A percentile compares a stretch with the other conserved stretches of the same genome.
These are phyloP conservation scores for Porites divaricata DNA, from an alignment of 92 coral and sea anemone species.

Conservation along the genomic window DNA sequence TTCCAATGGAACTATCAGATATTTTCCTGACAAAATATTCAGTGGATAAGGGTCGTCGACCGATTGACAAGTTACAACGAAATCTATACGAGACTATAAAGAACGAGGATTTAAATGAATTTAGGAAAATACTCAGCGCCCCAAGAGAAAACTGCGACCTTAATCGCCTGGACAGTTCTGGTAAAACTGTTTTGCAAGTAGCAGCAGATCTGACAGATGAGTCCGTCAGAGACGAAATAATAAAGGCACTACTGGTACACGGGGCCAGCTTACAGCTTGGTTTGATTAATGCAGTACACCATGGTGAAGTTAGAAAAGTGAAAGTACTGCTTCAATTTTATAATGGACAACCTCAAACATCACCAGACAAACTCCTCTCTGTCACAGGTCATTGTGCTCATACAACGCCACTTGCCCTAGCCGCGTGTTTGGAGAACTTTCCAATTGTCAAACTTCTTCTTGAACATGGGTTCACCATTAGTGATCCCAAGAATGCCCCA, in stretches of 20 bases:
- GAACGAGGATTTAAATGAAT: conserved; percentile 12
- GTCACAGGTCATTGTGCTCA: conserved; percentile 1
- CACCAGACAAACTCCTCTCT: not conserved
- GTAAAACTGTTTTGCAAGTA: conserved; percentile 79
- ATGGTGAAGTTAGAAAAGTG: conserved; percentile 56
- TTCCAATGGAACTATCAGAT: conserved; percentile 17
- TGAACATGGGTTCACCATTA: conserved; percentile 55
- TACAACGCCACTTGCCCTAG: conserved; percentile 72
- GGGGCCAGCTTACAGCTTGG: conserved; percentile 83
- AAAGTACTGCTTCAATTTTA: conserved; percentile 64
- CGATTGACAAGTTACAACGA: not conserved
- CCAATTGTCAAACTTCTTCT: conserved; percentile 70
- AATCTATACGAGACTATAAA: conserved; percentile 7
- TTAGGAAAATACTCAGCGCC: not conserved
- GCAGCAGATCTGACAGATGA: conserved; percentile 45
- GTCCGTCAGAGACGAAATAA: conserved; percentile 54
- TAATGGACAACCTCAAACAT: not conserved
- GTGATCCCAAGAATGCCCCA: conserved; percentile 55
- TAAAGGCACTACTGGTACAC: conserved; percentile 55
- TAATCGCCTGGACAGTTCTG: conserved; percentile 67
- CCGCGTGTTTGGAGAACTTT: conserved; percentile 68
- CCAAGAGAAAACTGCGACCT: conserved; percentile 31
- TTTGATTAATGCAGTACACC: conserved; percentile 74
- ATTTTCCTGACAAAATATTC: not conserved
- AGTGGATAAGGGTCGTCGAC: not conserved